Conservation (phyloP, 2,797 vertebrate genomes). For the Amazona finschi region DNA sequence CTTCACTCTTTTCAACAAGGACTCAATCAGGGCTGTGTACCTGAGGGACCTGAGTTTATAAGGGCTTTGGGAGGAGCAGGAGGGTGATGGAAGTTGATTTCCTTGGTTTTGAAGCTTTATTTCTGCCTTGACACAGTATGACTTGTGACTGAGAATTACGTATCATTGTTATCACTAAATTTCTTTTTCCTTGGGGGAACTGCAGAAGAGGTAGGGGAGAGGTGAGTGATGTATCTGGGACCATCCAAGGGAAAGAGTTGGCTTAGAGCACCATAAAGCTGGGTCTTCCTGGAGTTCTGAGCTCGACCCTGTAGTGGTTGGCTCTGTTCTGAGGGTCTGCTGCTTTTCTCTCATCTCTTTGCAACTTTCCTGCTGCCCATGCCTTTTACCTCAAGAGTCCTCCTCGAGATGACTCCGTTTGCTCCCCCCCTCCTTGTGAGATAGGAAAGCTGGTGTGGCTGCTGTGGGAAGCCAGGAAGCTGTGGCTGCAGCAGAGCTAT, state of each 20-base stretch:
- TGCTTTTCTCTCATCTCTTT: background rate
- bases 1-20: background rate
- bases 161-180: rapidly evolving
- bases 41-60: background rate
- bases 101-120: rapidly evolving
- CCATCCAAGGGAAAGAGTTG: background rate
- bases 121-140: rapidly evolving
- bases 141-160: background rate
- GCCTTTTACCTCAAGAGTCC: background rate
- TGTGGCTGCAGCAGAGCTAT: background rate
- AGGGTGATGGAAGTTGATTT: background rate
- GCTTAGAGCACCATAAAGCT: background rate
- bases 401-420: background rate
- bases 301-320: rapidly evolving
- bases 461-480: constrained; percentile 45
- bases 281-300: background rate
- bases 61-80: background rate
- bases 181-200: background rate
- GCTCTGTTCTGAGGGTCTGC: background rate
- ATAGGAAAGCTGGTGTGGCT: background rate
- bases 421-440: background rate
- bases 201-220: background rate
- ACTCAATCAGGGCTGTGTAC: background rate
- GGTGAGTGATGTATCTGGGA: background rate
- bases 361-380: background rate